phyloP scores from a whole-genome alignment of 2,113 vertebrate genomes.

The Myiopsitta monachus region DNA sequence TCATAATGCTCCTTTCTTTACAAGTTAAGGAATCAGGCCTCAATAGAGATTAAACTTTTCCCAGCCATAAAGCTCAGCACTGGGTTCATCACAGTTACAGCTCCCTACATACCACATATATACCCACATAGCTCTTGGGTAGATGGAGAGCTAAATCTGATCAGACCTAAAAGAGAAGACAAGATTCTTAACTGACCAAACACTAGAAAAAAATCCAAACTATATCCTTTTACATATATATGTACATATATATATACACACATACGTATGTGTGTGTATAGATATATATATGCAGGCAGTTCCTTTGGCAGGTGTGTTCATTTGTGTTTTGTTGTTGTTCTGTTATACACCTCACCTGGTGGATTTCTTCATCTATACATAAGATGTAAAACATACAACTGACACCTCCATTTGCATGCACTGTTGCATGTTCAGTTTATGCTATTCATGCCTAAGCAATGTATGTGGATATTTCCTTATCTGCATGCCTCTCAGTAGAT shows the following conservation, averaged over 20 bases:
- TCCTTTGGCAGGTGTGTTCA: neutral
- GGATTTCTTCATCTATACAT: neutral
- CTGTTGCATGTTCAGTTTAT: neutral
- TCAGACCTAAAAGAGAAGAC: neutral
- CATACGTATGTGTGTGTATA: too few species aligned
- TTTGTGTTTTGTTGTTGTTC: neutral
- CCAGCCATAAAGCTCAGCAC: neutral
- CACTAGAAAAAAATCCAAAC: neutral
- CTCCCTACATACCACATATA: neutral
- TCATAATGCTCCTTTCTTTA: neutral
- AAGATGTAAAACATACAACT: neutral
- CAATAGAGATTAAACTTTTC: neutral
- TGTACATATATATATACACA: too few species aligned
- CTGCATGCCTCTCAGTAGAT: neutral
- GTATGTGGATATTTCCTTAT: neutral
- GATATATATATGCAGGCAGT: neutral
- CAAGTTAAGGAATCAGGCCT: neutral
- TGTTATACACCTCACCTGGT: neutral
- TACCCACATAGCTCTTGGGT: fast-evolving
- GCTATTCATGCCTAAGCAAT: neutral
- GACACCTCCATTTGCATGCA: neutral
- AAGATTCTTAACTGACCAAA: neutral
- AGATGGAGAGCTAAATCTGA: neutral
- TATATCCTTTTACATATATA: neutral
- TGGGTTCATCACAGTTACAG: neutral